Evolutionary conservation across 30 jellyfish, hydroid and myxozoan genomes (phyloP), one percentile per base, ranked within the genome.

Genomic region (Hydractinia symbiolongicarpus): DNA sequence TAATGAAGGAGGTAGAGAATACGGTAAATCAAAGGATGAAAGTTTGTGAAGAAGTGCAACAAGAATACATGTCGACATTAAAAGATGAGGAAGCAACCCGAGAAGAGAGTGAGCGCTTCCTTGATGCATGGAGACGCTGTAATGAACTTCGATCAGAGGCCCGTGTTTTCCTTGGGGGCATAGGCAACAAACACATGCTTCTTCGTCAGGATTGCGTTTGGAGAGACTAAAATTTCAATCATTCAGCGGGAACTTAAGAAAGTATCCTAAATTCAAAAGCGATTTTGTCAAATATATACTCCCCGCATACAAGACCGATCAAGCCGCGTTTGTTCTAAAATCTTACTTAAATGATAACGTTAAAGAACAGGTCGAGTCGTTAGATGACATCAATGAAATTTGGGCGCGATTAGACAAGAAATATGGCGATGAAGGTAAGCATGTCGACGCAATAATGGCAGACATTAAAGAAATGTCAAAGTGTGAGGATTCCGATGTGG

Each of bases 371-470:
- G 86, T 78, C 49, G 73, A 78, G 16, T 50, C 61, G 13, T 16
- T 78, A 61, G 86, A 61, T 54, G 86, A 54, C 52, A 5, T 78
- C 55, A 88, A 88, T 62, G 90, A 88, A 16, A 86, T 82, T 9
- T 83, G 90, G 94, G 88, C 72, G 82, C 79, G 81, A 53, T 72
- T 83, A 53, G 90, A 83, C 67, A 88, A 87, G 62, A 83, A 67
- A 53, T 83, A 88, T 88, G 90, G 94, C 53, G 95, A 83, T 17
- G 94, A 91, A 77, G 72, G 90, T 8, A 54, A 66, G 30, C 83
- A 73, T 55, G 78, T 91, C 55, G 95, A 88, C 72, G 87, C 85
- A 53, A 72, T 78, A 81, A 83, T 81, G 83, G 89, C 79, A 55
- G 94, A 83, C 84, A 88, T 83, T 40, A 76, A 75, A 53, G 84